These are phyloP conservation scores for Acanthisitta chloris DNA, from an alignment of 2,113 vertebrate species.

Conservation along the genomic window DNA sequence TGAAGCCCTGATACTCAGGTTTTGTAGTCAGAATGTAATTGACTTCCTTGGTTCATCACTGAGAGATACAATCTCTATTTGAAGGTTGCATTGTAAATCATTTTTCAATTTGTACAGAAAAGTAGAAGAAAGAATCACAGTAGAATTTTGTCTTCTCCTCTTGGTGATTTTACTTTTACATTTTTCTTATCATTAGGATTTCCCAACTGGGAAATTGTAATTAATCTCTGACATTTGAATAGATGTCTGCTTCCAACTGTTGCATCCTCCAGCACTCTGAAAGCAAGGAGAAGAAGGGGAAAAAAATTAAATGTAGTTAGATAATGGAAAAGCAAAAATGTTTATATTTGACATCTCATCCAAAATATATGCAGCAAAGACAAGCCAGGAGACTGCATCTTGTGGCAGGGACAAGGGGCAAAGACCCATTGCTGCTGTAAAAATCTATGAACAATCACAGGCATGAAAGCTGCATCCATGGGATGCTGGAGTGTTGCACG, in stretches of 20 bases:
- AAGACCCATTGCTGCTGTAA: background rate
- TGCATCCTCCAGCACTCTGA: background rate
- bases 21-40: background rate
- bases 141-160: background rate
- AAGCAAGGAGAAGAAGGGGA: background rate
- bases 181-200: background rate
- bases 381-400: accelerated
- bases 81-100: background rate
- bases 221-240: background rate
- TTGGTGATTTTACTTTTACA: background rate
- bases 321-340: background rate
- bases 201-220: background rate
- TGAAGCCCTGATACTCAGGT: background rate
- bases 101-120: background rate
- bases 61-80: background rate
- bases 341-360: background rate
- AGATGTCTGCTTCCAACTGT: background rate
- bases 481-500: background rate
- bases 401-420: background rate
- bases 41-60: background rate
- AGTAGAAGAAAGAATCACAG: background rate
- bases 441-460: background rate
- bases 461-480: background rate
- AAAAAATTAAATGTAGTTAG: background rate
- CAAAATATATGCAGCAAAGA: background rate